Percentiles rank a stretch among this genome's conserved stretches.
phyloP scores from a whole-genome alignment of 2,797 vertebrate genomes.

The Malacoctenus gilli region DNA sequence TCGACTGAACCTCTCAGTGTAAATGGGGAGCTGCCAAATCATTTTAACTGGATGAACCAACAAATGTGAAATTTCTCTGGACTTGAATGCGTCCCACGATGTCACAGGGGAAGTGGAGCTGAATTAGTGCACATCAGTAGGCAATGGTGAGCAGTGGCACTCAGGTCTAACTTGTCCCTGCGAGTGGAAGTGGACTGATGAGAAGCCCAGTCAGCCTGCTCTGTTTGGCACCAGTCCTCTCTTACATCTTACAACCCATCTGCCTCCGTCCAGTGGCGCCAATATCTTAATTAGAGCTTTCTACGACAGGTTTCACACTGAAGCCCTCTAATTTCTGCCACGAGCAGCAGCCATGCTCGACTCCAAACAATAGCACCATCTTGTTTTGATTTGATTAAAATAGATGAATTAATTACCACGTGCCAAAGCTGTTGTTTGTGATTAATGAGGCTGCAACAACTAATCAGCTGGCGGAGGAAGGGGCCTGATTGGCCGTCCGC shows the following conservation, averaged over 20 bases:
- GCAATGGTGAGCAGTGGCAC: conserved; percentile 21
- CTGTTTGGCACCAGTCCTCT: conserved; percentile 28
- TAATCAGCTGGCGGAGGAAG: conserved; percentile 64
- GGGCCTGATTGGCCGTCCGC: conserved; percentile 50
- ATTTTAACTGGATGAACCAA: conserved; percentile 23
- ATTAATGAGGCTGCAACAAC: conserved; percentile 74
- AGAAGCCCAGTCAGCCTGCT: conserved; percentile 29
- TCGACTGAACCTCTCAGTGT: not conserved
- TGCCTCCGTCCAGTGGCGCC: conserved; percentile 39
- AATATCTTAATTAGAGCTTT: conserved; percentile 68
- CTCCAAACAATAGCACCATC: conserved; percentile 63
- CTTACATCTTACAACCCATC: conserved; percentile 45
- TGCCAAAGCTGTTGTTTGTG: conserved; percentile 70
- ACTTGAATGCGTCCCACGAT: not conserved
- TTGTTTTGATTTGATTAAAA: conserved; percentile 76
- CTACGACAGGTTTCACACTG: conserved; percentile 39
- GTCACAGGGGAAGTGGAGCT: conserved; percentile 2
- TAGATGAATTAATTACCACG: conserved; percentile 74
- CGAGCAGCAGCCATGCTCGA: conserved; percentile 38
- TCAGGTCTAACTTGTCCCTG: conserved; percentile 22
- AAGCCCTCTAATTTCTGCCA: conserved; percentile 52
- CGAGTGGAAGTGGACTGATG: conserved; percentile 40
- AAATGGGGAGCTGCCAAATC: conserved; percentile 20
- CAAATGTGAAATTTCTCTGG: conserved; percentile 19
- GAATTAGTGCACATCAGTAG: conserved; percentile 22